Base-by-base conservation (phyloP, 64 coral and sea anemone species). In the Porites australiensis region DNA sequence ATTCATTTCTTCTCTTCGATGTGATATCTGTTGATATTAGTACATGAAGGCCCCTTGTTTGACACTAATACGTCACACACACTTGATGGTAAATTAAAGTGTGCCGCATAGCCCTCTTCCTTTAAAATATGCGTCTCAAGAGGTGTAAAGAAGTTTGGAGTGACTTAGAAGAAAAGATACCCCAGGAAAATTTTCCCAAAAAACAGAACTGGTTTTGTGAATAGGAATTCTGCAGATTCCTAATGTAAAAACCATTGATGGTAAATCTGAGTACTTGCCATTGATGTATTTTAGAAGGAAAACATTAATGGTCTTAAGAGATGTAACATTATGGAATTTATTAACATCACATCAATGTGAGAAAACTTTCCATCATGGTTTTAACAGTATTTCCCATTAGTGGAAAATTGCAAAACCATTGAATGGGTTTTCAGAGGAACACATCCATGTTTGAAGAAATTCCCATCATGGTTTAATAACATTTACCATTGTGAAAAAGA, bases 141-240 rank as follows among this genome's bases (percentile, higher is more conserved):
- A n/a, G n/a, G n/a, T n/a, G n/a, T n/a, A n/a, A n/a, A n/a, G n/a
- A n/a, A n/a, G n/a, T n/a, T n/a, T n/a, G n/a, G n/a, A n/a, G n/a
- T n/a, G n/a, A n/a, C n/a, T n/a, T n/a, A n/a, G n/a, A n/a, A n/a
- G n/a, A n/a, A n/a, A n/a, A n/a, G n/a, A n/a, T n/a, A n/a, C n/a
- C n/a, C n/a, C 83, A 66, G 55, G 52, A 61, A 82, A 82, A 82
- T 70, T 70, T 70, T 62, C 67, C 4, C 67, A 70, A 70, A 70
- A 70, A 70, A 70, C 67, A 70, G 20, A 3, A 7, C 67, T 70
- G 67, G 0, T 70, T 70, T 70, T 70, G 20, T 70, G 67, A 70
- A 70, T 70, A 23, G 67, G 67, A 70, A 70, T 70, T 70, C 13
- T 70, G 67, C 67, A 70, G 43, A 70, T 70, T 70, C 67, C 67